These are phyloP conservation scores for Ciconia boyciana DNA, from an alignment of 2,113 vertebrate species.

Conservation along the genomic window DNA sequence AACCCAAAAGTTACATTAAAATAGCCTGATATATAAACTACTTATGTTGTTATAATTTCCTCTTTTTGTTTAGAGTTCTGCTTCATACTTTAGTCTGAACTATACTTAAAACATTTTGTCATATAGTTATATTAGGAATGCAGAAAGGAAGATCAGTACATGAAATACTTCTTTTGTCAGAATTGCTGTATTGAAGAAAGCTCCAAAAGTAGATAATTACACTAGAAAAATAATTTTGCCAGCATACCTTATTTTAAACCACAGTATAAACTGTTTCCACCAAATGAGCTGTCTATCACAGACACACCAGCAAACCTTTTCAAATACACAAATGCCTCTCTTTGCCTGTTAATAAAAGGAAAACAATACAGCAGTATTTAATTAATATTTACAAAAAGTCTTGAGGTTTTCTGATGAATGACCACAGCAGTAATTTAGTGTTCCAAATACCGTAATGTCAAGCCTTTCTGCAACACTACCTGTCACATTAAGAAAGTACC, in stretches of 20 bases:
- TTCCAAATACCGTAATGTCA: background rate
- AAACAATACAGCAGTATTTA: conserved; percentile 1
- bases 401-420: background rate
- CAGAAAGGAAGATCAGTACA: background rate
- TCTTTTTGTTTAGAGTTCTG: background rate
- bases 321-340: background rate
- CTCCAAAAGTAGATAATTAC: background rate
- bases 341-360: background rate
- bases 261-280: background rate
- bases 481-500: background rate
- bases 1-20: background rate
- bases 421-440: background rate
- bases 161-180: background rate
- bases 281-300: background rate
- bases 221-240: background rate
- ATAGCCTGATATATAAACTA: background rate
- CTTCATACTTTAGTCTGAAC: background rate
- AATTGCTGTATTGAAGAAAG: background rate
- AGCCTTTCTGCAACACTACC: background rate
- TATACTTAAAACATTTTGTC: background rate
- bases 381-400: conserved; percentile 15
- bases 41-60: background rate
- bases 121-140: background rate
- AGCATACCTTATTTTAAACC: background rate
- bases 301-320: background rate